phyloP scores from a whole-genome alignment of 2,888 invertebrate species.

The Linnaemya vulpina region DNA sequence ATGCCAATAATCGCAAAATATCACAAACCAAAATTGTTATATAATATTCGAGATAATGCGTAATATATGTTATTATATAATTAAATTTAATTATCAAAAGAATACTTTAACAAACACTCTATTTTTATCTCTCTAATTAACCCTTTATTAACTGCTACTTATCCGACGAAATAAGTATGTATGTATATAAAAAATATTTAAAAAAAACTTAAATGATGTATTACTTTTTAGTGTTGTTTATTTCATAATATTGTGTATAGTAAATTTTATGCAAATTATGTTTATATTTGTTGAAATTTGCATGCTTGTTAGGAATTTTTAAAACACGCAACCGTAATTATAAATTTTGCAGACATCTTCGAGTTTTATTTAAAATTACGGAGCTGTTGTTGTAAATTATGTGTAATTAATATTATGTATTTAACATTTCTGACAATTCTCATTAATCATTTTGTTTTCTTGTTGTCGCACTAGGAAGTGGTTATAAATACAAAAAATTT shows the following conservation, averaged over 20 bases:
- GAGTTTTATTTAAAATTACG: too few species aligned
- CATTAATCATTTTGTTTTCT: too few species aligned
- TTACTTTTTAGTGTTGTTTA: neutral
- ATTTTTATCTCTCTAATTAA: neutral
- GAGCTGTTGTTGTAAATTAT: too few species aligned
- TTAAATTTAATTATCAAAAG: neutral
- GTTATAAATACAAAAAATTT: too few species aligned
- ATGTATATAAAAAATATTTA: neutral
- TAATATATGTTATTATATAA: too few species aligned
- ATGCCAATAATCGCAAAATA: neutral
- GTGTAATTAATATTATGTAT: too few species aligned
- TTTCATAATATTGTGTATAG: conserved; percentile 4
- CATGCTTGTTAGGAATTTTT: neutral
- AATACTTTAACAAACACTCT: neutral
- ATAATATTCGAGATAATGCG: neutral
- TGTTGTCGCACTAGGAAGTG: too few species aligned
- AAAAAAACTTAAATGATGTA: too few species aligned
- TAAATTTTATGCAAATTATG: neutral
- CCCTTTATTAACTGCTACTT: neutral
- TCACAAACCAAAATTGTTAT: neutral
- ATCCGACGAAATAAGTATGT: neutral
- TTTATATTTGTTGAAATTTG: neutral
- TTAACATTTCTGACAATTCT: too few species aligned
- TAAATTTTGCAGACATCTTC: neutral
- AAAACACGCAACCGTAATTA: neutral